phyloP scores from a whole-genome alignment of 2,888 invertebrate species.

The Cyclophora albipunctata region DNA sequence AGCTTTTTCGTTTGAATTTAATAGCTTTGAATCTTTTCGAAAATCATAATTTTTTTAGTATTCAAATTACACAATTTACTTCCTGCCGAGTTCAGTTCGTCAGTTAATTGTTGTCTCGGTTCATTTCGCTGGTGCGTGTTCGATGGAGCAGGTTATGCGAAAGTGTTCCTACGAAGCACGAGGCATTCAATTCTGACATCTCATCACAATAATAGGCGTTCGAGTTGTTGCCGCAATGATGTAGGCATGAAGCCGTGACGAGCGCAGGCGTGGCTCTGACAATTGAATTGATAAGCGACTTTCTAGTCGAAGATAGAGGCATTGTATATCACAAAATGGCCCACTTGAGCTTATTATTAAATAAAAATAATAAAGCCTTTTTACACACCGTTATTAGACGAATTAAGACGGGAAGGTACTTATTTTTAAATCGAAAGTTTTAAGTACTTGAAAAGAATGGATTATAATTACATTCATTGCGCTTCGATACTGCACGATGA shows the following conservation, averaged over 20 bases:
- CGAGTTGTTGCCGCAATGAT: constrained; percentile 44
- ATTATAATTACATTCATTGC: too few relatives aligned
- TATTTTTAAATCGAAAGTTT: too few relatives aligned
- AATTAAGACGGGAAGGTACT: too few relatives aligned
- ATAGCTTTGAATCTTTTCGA: not conserved
- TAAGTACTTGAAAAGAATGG: too few relatives aligned
- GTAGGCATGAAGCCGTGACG: constrained; percentile 41
- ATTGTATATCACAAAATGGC: constrained; percentile 12
- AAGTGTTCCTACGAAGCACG: constrained; percentile 9
- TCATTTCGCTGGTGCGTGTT: too few relatives aligned
- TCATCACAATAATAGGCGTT: constrained; percentile 32
- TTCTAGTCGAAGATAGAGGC: constrained; percentile 43
- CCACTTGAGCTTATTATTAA: constrained; percentile 7
- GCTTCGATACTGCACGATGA: too few relatives aligned
- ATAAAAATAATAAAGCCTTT: too few relatives aligned
- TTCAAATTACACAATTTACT: too few relatives aligned
- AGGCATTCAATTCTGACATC: constrained; percentile 14
- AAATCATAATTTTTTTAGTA: too few relatives aligned
- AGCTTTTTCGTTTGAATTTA: constrained; percentile 10
- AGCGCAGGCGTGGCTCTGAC: constrained; percentile 52
- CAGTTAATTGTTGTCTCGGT: too few relatives aligned
- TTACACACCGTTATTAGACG: not conserved
- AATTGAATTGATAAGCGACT: constrained; percentile 69
- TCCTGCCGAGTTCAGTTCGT: too few relatives aligned
- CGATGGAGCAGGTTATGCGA: constrained; percentile 8